Base-by-base conservation (phyloP, 2,797 vertebrate species). In the Anguilla megastoma region DNA sequence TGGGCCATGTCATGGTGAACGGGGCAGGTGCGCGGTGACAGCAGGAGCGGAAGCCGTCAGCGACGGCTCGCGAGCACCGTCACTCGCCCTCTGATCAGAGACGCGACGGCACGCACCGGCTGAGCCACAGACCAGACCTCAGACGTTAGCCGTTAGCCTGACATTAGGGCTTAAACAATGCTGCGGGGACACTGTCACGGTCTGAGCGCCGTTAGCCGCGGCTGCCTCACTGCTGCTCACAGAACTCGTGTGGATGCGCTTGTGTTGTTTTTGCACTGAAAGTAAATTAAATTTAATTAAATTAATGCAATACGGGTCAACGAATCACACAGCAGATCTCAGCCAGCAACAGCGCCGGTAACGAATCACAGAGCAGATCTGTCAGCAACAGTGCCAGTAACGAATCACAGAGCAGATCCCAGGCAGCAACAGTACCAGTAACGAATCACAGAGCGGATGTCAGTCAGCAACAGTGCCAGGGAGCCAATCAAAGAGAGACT, bases 311-410 rank as follows among this genome's bases (percentile, higher is more conserved):
- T 41, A 41, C 36, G 0, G 36, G 60, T 6, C 3, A 66, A 5
- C 0, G 60, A 66, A n/a, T 66, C 60, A 66, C 18, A 66, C 1
- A 24, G 60, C 60, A 66, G 60, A n/a, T 66, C 60, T 66, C 60
- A 66, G 24, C 30, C 27, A n/a, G 60, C 60, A 66, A 66, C 60
- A 66, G 60, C 0, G 21, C 3, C 60, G 24, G 21, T 4, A n/a
- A 66, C 24, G 5, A 74, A 33, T 74, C 69, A 74, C 69, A 48
- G 76, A 48, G 76, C 76, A 80, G 76, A 80, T n/a, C 18, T 66
- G 63, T 74, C n/a, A 24, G 24, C 60, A 66, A 66, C 60, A 66
- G 60, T n/a, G 21, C 3, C 60, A 66, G 21, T 3, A n/a, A 66
- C 60, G 4, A 74, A 33, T 33, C 69, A 74, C 69, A 45, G 76